Percentiles rank a stretch among this genome's conserved stretches.
These are phyloP conservation scores for Nothobranchius kuhntae DNA, from an alignment of 2,113 vertebrate species.

Conservation along the genomic window DNA sequence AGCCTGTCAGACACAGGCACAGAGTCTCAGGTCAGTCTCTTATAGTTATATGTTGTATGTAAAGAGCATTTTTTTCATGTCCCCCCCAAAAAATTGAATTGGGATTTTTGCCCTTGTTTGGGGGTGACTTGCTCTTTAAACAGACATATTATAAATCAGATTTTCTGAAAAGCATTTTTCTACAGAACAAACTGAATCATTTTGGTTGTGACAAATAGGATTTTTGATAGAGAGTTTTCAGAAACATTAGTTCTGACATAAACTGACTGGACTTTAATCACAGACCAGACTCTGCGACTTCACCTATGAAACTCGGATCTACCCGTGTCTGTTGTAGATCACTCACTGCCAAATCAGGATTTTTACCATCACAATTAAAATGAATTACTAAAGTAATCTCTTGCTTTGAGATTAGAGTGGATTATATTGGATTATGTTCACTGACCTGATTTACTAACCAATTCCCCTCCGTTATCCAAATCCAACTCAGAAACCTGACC, in stretches of 20 bases:
- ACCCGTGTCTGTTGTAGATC: conserved; percentile 28
- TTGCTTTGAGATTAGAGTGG: conserved; percentile 65
- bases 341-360: conserved; percentile 53
- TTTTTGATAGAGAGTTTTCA: background rate
- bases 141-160: background rate
- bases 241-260: background rate
- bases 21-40: no score
- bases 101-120: no score
- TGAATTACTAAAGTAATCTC: conserved; percentile 65
- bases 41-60: no score
- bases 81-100: no score
- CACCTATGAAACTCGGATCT: background rate
- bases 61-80: no score
- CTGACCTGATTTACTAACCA: conserved; percentile 74
- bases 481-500: conserved; percentile 55
- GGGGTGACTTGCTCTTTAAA: background rate
- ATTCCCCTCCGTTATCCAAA: conserved; percentile 59
- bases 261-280: background rate
- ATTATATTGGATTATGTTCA: conserved; percentile 74
- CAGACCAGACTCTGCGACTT: background rate
- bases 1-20: no score
- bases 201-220: background rate
- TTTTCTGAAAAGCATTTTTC: background rate
- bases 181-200: background rate
- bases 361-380: conserved; percentile 68